Percentiles rank a stretch among this genome's conserved stretches.
These are phyloP conservation scores for Tortricodes alternella DNA, from an alignment of 2,888 invertebrate species.

Conservation along the genomic window DNA sequence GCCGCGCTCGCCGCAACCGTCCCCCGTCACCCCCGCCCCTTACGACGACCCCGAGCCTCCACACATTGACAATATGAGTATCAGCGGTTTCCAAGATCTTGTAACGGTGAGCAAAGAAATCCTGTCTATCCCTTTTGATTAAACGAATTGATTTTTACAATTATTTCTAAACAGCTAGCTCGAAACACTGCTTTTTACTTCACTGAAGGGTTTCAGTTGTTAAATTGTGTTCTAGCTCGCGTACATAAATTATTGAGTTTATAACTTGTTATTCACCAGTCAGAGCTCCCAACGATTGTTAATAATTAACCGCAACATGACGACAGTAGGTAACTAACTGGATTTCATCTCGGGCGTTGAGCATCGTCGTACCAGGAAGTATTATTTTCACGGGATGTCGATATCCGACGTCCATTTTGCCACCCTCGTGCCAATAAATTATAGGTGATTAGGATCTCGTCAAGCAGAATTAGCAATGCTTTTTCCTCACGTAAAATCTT, in stretches of 20 bases:
- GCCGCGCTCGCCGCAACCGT: slow-evolving; percentile 57
- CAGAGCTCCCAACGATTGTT: no score
- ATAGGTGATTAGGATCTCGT: background rate
- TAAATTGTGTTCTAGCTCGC: no score
- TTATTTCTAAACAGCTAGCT: no score
- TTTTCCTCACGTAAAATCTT: no score
- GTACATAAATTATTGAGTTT: no score
- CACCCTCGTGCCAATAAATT: background rate
- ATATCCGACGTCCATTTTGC: background rate
- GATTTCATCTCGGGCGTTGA: background rate
- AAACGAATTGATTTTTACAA: no score
- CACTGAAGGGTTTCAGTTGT: no score
- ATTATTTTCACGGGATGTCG: background rate
- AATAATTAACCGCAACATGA: no score
- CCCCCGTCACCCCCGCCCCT: slow-evolving; percentile 51
- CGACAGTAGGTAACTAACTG: no score
- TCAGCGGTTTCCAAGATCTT: slow-evolving; percentile 88
- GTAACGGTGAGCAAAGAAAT: slow-evolving; percentile 67
- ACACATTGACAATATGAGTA: slow-evolving; percentile 85
- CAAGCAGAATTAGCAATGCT: background rate
- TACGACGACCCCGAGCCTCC: slow-evolving; percentile 41
- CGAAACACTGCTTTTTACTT: no score
- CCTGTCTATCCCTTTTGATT: no score
- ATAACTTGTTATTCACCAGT: no score
- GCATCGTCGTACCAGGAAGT: slow-evolving; percentile 1